Base-by-base conservation (phyloP, 2,113 vertebrate genomes). In the Sprattus sprattus region DNA sequence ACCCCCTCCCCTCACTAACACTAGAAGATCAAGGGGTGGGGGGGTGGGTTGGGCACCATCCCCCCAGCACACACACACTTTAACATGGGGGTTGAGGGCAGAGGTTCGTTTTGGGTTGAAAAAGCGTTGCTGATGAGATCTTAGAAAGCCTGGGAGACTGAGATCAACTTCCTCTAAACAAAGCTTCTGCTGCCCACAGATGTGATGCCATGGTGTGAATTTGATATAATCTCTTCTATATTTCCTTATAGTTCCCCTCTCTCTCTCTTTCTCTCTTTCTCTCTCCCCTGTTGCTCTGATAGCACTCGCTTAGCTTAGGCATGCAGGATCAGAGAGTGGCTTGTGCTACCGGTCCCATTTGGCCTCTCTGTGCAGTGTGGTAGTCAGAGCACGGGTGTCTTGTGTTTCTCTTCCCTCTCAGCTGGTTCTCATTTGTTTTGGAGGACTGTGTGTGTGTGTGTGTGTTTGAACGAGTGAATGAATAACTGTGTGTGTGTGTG, bases 341-440 rank as follows among this genome's bases (percentile, higher is more conserved):
- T 39, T 39, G 50, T 64, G 71, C 78, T 85, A 32, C 45, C 16
- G 67, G 84, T 83, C 86, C 49, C 85, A 85, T 87, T 81, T 57
- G 60, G 84, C 32, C 57, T 84, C 83, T 82, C 50, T 28, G 80
- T 86, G 49, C 83, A 80, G 54, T 82, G 87, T 85, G 84, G 75
- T 45, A 81, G 83, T 89, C 89, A 86, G 85, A 84, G 84, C 84
- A 9, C 22, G 18, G 47, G 8, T 6, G 47, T 15, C 81, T 81
- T 60, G 45, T 10, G 86, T 16, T 81, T 80, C 18, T 83, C 45
- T 32, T 28, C 90, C 81, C 47, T 47, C 75, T 89, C 92, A 92
- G 92, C 92, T 93, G 93, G 87, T 92, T 89, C 89, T 84, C 83
- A 85, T 93, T 93, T 92, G 90, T 89, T 39, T 39, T 39, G 39